Evolutionary conservation across 1,140 invertebrate species (phyloP), one percentile per base, ranked within the genome.

Genomic region (Drosophila grimshawi): DNA sequence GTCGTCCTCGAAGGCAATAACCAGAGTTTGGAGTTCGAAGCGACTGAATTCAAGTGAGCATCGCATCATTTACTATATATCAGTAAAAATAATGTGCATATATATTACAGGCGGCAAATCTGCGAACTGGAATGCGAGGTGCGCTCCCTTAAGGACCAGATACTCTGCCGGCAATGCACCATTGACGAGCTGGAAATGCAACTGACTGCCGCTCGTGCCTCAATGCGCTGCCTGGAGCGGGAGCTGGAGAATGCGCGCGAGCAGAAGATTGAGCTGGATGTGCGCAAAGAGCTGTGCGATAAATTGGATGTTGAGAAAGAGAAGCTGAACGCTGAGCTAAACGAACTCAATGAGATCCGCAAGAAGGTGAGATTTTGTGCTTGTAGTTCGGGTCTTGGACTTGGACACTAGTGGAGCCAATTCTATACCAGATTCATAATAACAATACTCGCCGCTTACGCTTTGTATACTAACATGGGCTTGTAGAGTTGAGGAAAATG

Each of bases 1-100:
- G 94, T 94, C 3, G 92, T 93, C 11, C 88, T 96, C 46, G 95
- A 95, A 77, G 94, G 93, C n/a, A 95, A 94, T 62, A 96, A 96
- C 80, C 94, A 95, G 45, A 95, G 94, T 72, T 92, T 96, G 37
- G 95, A 95, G 79, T 93, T 92, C 6, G 94, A 95, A 89, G 94
- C 94, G 0, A 93, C 93, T 0, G 94, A 95, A 66, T 93, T 93
- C 1, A 94, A 71, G 91, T 92, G 62, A 77, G 76, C 71, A 33
- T 29, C 39, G 8, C 10, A 59, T 8, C 10, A 59, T 8, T 32
- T 5, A 43, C 11, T n/a, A 43, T 8, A 8, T 5, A 45, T 32
- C 2, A 8, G 29, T 32, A 2, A 29, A 27, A 51, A 19, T 43
- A 10, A 35, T 45, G 4, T 10, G n/a, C 33, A 61, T 2, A 8